Evolutionary conservation across 2,113 vertebrate genomes (phyloP), one percentile per base, ranked within the genome.

Genomic region (Anser cygnoides): DNA sequence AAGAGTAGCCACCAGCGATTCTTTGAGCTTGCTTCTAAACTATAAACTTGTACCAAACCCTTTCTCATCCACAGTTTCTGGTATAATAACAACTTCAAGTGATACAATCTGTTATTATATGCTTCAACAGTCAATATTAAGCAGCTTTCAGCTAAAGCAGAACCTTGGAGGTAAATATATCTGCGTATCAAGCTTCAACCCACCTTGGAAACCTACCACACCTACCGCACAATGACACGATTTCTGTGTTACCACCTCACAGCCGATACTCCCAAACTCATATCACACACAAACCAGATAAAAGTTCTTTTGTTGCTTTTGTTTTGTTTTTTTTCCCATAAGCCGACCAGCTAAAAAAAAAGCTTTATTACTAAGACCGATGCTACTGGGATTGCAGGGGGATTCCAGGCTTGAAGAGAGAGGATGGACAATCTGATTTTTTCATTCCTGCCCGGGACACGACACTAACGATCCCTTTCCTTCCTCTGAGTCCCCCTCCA

Each of bases 381-480:
- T 61, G 49, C 52, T 58, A 25, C 52, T 0, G 1, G 22, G 66
- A 77, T 20, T 15, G 26, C 77, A 89, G 86, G 92, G 95, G 22
- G 80, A 94, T 82, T 96, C 93, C 95, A 91, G 50, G 3, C 39
- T 37, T 11, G 1, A 49, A 89, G 62, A 7, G 49, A 89, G 62
- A 7, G 49, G 75, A 79, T 0, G 0, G 57, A 78, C 21, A 71
- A 91, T 82, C 46, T 90, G 67, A 50, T 11, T 11, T 50, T 93
- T 89, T 82, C 37, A 94, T 72, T 86, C 81, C 81, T 87, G 95
- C 68, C 43, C 43, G 41, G 35, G 71, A 68, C 55, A 61, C 3
- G 1, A 22, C 39, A 39, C 44, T 90, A 94, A 93, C 1, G 62
- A 86, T 20, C 73, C 39, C 93, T n/a, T 92, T 94, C 95, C 89